Conservation (phyloP, 2,888 invertebrate genomes). For the Drosophila demipolita region DNA sequence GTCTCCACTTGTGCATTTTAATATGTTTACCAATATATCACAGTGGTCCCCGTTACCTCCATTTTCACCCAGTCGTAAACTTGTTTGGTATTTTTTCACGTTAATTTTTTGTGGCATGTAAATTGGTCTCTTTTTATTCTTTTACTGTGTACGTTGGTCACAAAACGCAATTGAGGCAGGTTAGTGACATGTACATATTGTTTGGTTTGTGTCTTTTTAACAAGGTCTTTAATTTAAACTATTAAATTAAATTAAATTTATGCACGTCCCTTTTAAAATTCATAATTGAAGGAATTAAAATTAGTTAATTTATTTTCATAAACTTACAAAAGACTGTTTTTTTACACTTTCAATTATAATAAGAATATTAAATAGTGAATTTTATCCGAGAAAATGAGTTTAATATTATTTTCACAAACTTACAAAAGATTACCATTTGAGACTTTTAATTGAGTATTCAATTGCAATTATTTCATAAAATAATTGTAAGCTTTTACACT, state of each 20-base stretch:
- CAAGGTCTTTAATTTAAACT: neutral
- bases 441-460: neutral
- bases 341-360: neutral
- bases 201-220: neutral
- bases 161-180: neutral
- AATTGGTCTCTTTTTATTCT: constrained; percentile 15
- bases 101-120: constrained; percentile 23
- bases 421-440: neutral
- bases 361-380: neutral
- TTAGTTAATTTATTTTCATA: neutral
- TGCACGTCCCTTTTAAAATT: neutral
- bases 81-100: neutral
- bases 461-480: neutral
- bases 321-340: neutral
- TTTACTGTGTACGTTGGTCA: neutral
- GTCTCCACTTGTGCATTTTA: constrained; percentile 37
- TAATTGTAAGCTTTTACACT: neutral
- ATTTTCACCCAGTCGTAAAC: neutral
- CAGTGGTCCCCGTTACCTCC: constrained; percentile 6
- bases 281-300: neutral
- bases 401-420: neutral
- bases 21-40: constrained; percentile 36
- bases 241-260: neutral
- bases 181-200: constrained; percentile 3
- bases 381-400: too few relatives aligned